Evolutionary conservation across 2,113 vertebrate genomes (phyloP).

Genomic region (Anguilla rostrata): DNA sequence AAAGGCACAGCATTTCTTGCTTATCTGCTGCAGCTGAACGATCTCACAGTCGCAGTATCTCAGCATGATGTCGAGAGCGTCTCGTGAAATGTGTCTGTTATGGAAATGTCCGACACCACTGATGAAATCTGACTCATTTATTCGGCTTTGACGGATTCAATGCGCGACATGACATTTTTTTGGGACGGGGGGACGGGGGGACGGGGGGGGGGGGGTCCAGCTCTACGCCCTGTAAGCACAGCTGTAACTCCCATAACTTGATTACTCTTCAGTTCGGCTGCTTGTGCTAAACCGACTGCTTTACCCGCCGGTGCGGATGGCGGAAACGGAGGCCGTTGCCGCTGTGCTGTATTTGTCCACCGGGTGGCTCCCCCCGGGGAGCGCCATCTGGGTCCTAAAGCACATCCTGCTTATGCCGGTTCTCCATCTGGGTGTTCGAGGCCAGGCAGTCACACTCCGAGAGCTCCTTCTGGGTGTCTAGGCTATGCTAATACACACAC

Average conservation of each 20-base stretch:
- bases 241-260: slow-evolving; percentile 17
- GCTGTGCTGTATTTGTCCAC: neutral
- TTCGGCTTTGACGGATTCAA: neutral
- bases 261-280: neutral
- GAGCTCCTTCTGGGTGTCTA: no score
- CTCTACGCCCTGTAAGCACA: neutral
- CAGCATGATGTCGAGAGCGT: neutral
- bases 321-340: neutral
- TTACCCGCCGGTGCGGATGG: neutral
- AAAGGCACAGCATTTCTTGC: no score
- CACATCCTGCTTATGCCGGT: neutral
- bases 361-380: neutral
- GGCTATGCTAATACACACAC: no score
- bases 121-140: neutral
- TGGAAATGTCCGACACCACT: neutral
- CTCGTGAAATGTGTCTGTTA: neutral
- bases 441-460: no score
- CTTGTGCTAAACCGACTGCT: neutral
- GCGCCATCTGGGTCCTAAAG: neutral
- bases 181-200: no score
- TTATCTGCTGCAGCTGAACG: no score
- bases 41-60: neutral
- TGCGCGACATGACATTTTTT: neutral
- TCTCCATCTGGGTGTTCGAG: neutral
- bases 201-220: neutral